A percentile compares a stretch with the other conserved stretches of the same genome.
Evolutionary conservation across 1,140 invertebrate species (phyloP).

Genomic region (Ceratina japonica): DNA sequence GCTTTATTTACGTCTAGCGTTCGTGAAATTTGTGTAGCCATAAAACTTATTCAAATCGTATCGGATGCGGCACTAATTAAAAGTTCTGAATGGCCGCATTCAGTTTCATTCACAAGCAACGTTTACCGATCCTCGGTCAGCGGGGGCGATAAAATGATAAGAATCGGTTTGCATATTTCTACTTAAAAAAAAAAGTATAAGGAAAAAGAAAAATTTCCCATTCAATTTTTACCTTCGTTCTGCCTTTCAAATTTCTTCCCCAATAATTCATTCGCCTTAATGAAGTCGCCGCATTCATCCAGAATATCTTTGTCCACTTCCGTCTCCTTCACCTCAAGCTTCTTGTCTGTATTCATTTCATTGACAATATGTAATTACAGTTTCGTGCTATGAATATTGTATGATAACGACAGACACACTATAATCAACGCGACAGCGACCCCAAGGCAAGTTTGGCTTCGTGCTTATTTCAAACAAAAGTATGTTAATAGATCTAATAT

Average conservation of each 20-base stretch:
- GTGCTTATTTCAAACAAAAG: not conserved
- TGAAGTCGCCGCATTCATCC: constrained; percentile 60
- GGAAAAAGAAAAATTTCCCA: constrained; percentile 3
- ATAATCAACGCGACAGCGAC: not conserved
- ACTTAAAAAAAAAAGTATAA: too few relatives aligned
- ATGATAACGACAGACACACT: not conserved
- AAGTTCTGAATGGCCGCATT: constrained; percentile 33
- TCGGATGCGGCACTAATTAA: constrained; percentile 35
- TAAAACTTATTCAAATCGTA: not conserved
- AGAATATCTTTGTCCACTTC: constrained; percentile 11
- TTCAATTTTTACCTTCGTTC: constrained; percentile 60
- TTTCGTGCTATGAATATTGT: not conserved
- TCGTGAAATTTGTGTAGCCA: not conserved
- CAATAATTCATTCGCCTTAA: constrained; percentile 61
- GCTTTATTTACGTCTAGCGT: not conserved
- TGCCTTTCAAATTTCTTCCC: constrained; percentile 59
- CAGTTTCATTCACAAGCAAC: not conserved
- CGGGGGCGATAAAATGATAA: constrained; percentile 20
- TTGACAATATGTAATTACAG: constrained; percentile 5
- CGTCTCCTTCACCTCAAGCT: not conserved
- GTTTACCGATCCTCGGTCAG: constrained; percentile 4
- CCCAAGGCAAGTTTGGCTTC: not conserved
- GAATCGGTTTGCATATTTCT: not conserved
- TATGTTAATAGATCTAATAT: too few relatives aligned
- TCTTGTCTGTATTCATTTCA: constrained; percentile 13